phyloP scores from a whole-genome alignment of 2,888 invertebrate species.

The Eristalinus sepulchralis region DNA sequence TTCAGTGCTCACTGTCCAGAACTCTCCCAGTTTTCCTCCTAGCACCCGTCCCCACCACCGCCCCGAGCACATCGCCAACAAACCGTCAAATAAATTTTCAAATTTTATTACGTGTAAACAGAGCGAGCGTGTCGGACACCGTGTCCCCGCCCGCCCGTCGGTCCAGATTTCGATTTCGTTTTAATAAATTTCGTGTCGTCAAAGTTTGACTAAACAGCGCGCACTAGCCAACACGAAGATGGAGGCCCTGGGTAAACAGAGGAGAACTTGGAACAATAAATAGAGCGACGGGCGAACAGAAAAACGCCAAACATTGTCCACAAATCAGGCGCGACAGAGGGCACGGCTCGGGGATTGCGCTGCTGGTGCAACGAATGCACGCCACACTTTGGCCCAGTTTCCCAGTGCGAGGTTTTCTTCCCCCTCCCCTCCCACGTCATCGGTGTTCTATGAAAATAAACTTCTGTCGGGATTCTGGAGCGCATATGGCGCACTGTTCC shows the following conservation, averaged over 20 bases:
- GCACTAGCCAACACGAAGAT: conserved; percentile 6
- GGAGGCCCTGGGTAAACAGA: conserved; percentile 30
- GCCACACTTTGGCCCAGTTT: conserved; percentile 47
- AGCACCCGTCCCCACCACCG: background rate
- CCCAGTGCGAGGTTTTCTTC: background rate
- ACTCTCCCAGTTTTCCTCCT: background rate
- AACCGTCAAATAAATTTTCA: conserved; percentile 75
- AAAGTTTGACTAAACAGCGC: conserved; percentile 49
- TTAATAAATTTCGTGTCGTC: conserved; percentile 50
- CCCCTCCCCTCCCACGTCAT: background rate
- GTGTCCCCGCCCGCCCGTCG: background rate
- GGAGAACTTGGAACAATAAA: conserved; percentile 38
- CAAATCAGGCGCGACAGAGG: conserved; percentile 52
- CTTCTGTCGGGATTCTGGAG: conserved; percentile 23
- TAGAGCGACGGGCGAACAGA: conserved; percentile 41
- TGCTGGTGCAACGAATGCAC: conserved; percentile 4
- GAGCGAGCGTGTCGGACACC: conserved; percentile 69
- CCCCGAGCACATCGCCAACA: background rate
- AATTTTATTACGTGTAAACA: conserved; percentile 77
- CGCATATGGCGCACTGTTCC: conserved; percentile 20
- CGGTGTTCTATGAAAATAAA: conserved; percentile 38
- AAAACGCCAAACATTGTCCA: conserved; percentile 48
- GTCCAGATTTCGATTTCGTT: conserved; percentile 30
- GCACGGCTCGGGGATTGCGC: conserved; percentile 5
- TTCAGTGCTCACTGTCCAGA: too few relatives aligned